Base-by-base conservation (phyloP, 1,140 invertebrate genomes). In the Habropoda laboriosa region DNA sequence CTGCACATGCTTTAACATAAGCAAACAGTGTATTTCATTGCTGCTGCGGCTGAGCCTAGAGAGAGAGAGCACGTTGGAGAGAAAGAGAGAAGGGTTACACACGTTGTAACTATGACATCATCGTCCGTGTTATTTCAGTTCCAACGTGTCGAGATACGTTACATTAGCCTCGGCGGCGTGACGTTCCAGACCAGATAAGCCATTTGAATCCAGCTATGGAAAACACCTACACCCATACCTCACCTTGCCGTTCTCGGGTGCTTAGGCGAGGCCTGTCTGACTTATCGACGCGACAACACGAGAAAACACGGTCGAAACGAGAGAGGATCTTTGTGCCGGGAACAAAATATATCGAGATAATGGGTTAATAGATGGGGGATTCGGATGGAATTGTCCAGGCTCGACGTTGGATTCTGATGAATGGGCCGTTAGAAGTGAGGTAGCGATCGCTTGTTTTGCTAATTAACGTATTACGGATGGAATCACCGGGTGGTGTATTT, bases 111-210 rank as follows among this genome's bases (percentile, higher is more conserved):
- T 30, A 47, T 85, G 83, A 82, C 84, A 86, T 85, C 83, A 85
- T 82, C 83, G 70, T 64, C 16, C 79, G 55, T 85, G 83, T 86
- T 86, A 79, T 79, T 82, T 86, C 83, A 85, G 79, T 68, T 74
- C 42, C 55, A 53, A 64, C 63, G 57, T 63, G 55, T 47, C 66
- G 27, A 49, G 58, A 61, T 63, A 72, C 47, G 38, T 60, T 51
- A 57, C 40, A 60, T 66, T 80, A 79, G 60, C 51, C 71, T 49
- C 35, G 49, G 66, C 49, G 47, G 57, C 63, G 45, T 51, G 57
- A 49, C 61, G 68, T 86, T 77, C 32, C 64, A n/a, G 30, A 21
- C 30, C 40, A 63, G 71, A 76, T 76, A 82, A 67, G 58, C 53
- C 53, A 61, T 86, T 82, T 75, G 72, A 32, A 73, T 51, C 58